Evolutionary conservation across 2,797 vertebrate species (phyloP), one percentile per base, ranked within the genome.

Genomic region (Tenualosa thibaudeaui): DNA sequence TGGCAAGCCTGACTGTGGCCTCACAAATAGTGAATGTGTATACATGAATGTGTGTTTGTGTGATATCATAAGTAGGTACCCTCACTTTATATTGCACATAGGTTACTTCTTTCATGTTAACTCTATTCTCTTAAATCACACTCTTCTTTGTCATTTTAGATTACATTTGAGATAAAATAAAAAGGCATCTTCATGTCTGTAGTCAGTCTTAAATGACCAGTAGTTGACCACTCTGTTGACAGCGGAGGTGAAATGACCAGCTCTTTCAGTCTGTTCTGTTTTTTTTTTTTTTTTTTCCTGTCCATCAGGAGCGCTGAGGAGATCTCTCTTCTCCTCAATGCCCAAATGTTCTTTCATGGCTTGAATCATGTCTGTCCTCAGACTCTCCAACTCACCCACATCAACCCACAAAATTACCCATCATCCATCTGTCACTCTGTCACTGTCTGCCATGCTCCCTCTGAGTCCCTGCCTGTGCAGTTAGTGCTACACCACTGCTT

Each of bases 41-140:
- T 86, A 50, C 84, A 56, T 87, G 53, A 37, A 85, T 75, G 75
- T 84, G 24, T 71, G 83, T 17, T 60, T 43, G 78, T 85, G 82
- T 82, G 56, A 83, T 89, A 89, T 86, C 88, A 84, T 84, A 91
- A 85, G 84, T 87, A 86, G 81, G 90, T 89, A 91, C 84, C 88
- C 86, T 89, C 89, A 88, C 89, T 88, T 91, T 89, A 90, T 94
- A 93, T 94, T 94, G 93, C 92, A 95, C 93, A 89, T 94, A 40
- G 89, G 90, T 91, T 89, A 89, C 40, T 86, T 85, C 87, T 84
- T 84, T 84, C 46, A 86, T 81, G 83, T 78, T 51, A 86, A 88
- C 86, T 86, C 81, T 86, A n/a, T 56, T 81, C 62, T 68, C 37
- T 81, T 40, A 82, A 82, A 26, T 37, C 68, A 75, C 68, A 17